These are phyloP conservation scores for Bombus terrestris DNA, from an alignment of 1,140 invertebrate genomes.

Conservation along the genomic window DNA sequence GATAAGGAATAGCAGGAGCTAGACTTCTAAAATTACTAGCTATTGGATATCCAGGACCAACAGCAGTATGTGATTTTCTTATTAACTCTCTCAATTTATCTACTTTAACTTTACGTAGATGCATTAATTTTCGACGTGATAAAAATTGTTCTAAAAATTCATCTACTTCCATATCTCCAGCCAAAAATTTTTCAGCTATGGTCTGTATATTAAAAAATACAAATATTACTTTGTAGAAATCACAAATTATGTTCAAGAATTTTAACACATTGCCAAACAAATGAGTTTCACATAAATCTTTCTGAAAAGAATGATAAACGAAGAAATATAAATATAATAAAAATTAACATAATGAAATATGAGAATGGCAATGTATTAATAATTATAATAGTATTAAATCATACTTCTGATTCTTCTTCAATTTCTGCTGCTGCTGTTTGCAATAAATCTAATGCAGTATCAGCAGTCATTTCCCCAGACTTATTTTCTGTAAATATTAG, in stretches of 20 bases:
- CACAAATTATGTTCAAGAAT: conserved; percentile 13
- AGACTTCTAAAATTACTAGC: conserved; percentile 74
- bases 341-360: neutral
- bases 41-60: conserved; percentile 74
- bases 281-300: neutral
- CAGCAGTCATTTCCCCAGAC: conserved; percentile 88
- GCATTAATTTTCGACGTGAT: conserved; percentile 88
- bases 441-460: conserved; percentile 91
- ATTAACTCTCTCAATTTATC: conserved; percentile 93
- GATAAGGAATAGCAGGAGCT: conserved; percentile 81
- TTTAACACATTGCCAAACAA: conserved; percentile 5
- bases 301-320: neutral
- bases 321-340: neutral
- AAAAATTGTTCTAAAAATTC: conserved; percentile 91
- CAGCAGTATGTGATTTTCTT: conserved; percentile 78
- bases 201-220: conserved; percentile 75
- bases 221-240: neutral
- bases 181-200: conserved; percentile 89
- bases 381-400: conserved; percentile 34
- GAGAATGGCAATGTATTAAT: neutral
- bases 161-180: conserved; percentile 88
- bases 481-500: conserved; percentile 84
- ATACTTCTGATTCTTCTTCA: conserved; percentile 93
- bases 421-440: conserved; percentile 93
- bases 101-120: conserved; percentile 91